phyloP scores from a whole-genome alignment of 2,888 invertebrate species.

The Abscondita cerata region DNA sequence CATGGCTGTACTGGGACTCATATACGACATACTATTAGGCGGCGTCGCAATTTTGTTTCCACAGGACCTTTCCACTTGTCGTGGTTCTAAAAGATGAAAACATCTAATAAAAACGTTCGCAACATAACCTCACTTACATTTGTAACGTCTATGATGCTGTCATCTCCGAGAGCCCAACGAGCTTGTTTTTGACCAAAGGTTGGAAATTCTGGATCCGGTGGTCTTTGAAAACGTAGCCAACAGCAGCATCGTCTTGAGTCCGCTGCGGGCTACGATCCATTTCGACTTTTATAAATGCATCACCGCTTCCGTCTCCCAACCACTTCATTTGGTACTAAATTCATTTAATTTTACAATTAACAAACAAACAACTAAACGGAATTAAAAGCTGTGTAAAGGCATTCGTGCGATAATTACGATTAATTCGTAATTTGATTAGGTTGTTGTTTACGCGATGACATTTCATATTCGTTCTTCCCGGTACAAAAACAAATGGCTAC shows the following conservation, averaged over 20 bases:
- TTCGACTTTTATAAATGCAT: constrained; percentile 66
- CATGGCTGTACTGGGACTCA: constrained; percentile 62
- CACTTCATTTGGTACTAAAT: constrained; percentile 73
- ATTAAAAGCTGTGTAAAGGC: not conserved
- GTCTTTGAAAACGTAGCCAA: constrained; percentile 88
- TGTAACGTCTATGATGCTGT: constrained; percentile 85
- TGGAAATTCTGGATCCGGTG: constrained; percentile 82
- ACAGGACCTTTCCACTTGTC: constrained; percentile 87
- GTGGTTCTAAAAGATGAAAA: constrained; percentile 67
- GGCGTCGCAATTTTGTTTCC: constrained; percentile 63
- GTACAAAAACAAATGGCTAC: constrained; percentile 63
- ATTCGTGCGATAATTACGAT: not conserved
- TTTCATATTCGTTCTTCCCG: constrained; percentile 58
- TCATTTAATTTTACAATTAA: not conserved
- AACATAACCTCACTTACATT: constrained; percentile 35
- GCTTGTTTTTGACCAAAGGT: constrained; percentile 73
- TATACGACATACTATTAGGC: constrained; percentile 58
- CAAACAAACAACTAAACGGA: constrained; percentile 10
- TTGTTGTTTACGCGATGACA: constrained; percentile 58
- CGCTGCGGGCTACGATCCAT: constrained; percentile 74
- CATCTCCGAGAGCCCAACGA: constrained; percentile 90
- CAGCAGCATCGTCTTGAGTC: constrained; percentile 89
- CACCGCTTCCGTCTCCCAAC: constrained; percentile 74
- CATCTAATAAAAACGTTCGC: not conserved
- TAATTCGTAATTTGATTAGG: constrained; percentile 41